Evolutionary conservation across 2,113 vertebrate species (phyloP).

Genomic region (Dasyprocta punctata): DNA sequence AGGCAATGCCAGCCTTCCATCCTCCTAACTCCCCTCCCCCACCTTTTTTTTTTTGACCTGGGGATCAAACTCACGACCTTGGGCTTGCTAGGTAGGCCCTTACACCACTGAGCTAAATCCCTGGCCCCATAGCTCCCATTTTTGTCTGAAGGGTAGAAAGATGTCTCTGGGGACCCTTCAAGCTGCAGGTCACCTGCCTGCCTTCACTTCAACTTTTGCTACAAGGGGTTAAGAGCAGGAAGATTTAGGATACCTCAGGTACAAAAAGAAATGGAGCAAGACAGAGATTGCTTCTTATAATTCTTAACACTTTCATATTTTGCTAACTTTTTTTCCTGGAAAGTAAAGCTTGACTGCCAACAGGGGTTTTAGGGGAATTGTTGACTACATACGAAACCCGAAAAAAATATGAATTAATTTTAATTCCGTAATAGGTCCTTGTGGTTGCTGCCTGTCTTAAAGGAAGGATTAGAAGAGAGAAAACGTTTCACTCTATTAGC

Average conservation of each 20-base stretch:
- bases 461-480: constrained; percentile 73
- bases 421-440: constrained; percentile 82
- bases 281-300: constrained; percentile 45
- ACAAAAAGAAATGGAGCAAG: constrained; percentile 6
- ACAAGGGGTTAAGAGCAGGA: background rate
- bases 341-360: constrained; percentile 54
- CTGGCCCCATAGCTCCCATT: background rate
- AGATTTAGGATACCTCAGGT: background rate
- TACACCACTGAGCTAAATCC: too few relatives aligned
- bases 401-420: constrained; percentile 78
- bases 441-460: constrained; percentile 72
- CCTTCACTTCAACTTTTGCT: background rate
- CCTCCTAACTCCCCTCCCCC: background rate
- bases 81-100: too few relatives aligned
- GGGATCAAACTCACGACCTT: too few relatives aligned
- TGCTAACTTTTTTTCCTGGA: background rate
- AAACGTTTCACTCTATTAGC: constrained; percentile 78
- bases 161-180: background rate
- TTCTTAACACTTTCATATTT: constrained; percentile 43
- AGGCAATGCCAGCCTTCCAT: background rate
- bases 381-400: constrained; percentile 74
- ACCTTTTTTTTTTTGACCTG: too few relatives aligned
- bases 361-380: constrained; percentile 72
- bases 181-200: background rate
- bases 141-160: background rate